Percentiles rank a stretch among this genome's conserved stretches.
Evolutionary conservation across 2,797 vertebrate species (phyloP).

Genomic region (Peromyscus nudipes): DNA sequence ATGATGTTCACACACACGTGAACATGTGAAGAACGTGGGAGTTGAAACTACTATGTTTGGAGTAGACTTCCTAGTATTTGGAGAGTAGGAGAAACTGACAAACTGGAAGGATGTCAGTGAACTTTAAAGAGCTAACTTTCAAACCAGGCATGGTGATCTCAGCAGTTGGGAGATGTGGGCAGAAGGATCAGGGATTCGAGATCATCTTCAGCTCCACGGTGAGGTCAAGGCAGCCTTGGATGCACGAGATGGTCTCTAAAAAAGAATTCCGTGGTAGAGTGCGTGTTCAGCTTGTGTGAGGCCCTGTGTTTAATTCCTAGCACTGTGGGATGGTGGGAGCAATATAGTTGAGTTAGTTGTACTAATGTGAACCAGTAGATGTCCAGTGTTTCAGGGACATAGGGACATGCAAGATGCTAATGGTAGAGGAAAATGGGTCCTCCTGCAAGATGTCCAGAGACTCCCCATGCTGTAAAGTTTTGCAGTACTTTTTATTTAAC

Average conservation of each 20-base stretch:
- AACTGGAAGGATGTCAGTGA: conserved; percentile 21
- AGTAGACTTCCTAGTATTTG: background rate
- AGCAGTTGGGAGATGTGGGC: background rate
- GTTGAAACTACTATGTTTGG: background rate
- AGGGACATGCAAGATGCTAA: background rate
- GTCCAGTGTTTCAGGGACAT: background rate
- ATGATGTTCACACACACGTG: background rate
- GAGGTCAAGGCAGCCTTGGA: background rate
- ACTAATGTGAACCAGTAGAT: background rate
- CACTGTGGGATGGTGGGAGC: background rate
- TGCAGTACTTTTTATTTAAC: background rate
- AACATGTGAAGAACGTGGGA: background rate
- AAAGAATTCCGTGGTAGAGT: background rate
- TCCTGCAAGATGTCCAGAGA: background rate
- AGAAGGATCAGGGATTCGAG: background rate
- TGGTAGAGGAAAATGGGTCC: background rate
- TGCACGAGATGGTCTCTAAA: background rate
- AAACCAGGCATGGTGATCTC: background rate
- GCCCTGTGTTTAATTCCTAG: background rate
- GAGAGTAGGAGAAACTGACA: background rate
- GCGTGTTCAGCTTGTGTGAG: background rate
- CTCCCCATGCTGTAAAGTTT: conserved; percentile 19
- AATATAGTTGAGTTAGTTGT: conserved; percentile 27
- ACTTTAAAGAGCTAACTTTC: background rate
- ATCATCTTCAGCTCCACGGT: background rate